Base-by-base conservation (phyloP, 2,888 invertebrate genomes). In the Pandemis corylana region DNA sequence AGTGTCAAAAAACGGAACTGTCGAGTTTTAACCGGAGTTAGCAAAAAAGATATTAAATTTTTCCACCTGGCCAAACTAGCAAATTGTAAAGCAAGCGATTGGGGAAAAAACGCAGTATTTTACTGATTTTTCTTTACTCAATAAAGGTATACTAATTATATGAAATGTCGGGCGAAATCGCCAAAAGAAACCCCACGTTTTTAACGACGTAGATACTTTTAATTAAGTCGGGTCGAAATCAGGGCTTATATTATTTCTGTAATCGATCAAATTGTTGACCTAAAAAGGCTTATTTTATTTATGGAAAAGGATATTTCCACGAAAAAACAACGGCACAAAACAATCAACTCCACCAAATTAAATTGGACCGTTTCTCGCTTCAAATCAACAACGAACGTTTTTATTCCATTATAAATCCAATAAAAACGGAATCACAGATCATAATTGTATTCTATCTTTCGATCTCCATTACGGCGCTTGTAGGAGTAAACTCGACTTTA, bases 401-500 rank as follows among this genome's bases (percentile, higher is more conserved):
- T 61, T 66, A 62, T 74, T 74, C 65, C 74, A 65, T 74, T 70
- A 75, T 75, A 75, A 75, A 74, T 70, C 74, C 53, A 74, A 75
- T 75, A 70, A 66, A 75, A 75, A 70, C 51, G 74, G 46, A 75
- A 66, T 75, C 66, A 53, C 66, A 70, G 69, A 75, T 75, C 74
- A 70, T 70, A 75, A 75, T 75, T 75, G 74, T 75, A 59, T 68
- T 73, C 53, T 41, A 75, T 62, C 66, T 59, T 44, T 4, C 44
- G 36, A 75, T 70, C 65, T 44, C 62, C 41, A 7, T 63, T 42
- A 63, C 42, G 13, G 1, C 28, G 4, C 42, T 7, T 5, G 42
- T 15, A 6, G 5, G 9, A 46, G n/a, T 13, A 20, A 46, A 44
- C 6, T 20, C 46, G 20, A 46, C 20, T 46, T 20, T 64, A 61